phyloP scores from a whole-genome alignment of 2,113 vertebrate genomes.

The Patagioenas fasciata region DNA sequence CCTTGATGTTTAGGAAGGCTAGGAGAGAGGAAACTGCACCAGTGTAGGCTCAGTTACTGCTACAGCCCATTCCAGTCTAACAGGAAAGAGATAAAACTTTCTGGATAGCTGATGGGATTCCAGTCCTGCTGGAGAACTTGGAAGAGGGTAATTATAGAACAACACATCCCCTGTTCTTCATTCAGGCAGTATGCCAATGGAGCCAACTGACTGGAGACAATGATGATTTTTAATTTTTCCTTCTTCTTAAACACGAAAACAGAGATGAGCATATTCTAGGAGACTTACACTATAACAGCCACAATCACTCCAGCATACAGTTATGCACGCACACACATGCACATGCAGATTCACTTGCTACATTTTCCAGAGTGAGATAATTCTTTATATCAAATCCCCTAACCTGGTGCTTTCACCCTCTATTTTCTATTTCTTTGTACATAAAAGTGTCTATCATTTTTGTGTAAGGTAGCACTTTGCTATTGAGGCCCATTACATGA shows the following conservation, averaged over 20 bases:
- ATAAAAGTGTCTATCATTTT: background rate
- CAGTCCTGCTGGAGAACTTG: background rate
- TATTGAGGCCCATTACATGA: background rate
- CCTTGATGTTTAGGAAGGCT: background rate
- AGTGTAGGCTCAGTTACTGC: background rate
- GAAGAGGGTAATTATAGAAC: background rate
- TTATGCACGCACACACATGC: background rate
- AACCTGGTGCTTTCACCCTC: background rate
- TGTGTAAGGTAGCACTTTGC: background rate
- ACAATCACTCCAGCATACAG: rapidly evolving
- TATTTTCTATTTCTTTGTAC: background rate
- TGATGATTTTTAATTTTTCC: background rate
- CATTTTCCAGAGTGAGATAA: background rate
- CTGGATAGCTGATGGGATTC: background rate
- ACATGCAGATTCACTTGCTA: background rate
- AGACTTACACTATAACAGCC: background rate
- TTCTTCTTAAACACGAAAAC: background rate
- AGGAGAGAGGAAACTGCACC: background rate
- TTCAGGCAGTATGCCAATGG: background rate
- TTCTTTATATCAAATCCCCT: background rate
- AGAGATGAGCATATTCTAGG: background rate
- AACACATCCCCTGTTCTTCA: background rate
- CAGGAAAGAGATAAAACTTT: background rate
- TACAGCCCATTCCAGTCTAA: background rate
- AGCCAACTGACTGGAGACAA: background rate